phyloP scores from a whole-genome alignment of 1,140 invertebrate genomes.

The Drosophila rufa region DNA sequence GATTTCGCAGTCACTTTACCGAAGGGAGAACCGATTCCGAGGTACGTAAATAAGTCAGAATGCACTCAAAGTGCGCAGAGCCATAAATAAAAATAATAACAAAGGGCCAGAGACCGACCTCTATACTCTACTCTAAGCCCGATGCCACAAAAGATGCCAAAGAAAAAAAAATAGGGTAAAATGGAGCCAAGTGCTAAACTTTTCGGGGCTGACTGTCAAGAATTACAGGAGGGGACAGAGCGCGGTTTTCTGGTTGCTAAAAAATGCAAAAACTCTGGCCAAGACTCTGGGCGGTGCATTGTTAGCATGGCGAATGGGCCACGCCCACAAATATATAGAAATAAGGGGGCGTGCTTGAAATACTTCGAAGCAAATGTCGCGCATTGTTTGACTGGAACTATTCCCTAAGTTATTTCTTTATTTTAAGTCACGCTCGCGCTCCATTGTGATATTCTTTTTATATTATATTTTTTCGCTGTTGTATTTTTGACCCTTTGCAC shows the following conservation, averaged over 20 bases:
- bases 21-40: conserved; percentile 9
- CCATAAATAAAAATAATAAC: conserved; percentile 68
- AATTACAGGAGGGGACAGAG: conserved; percentile 10
- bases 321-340: conserved; percentile 33
- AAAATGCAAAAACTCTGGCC: conserved; percentile 62
- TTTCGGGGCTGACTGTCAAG: conserved; percentile 55
- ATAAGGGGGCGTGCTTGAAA: conserved; percentile 51
- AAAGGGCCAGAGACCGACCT: conserved; percentile 37
- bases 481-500: conserved; percentile 36
- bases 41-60: conserved; percentile 71
- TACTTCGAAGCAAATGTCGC: conserved; percentile 65
- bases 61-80: conserved; percentile 53
- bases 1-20: background rate
- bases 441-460: conserved; percentile 54
- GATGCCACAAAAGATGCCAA: conserved; percentile 25
- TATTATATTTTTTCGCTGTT: conserved; percentile 17
- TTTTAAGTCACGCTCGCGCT: conserved; percentile 68
- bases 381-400: conserved; percentile 79
- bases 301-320: conserved; percentile 39
- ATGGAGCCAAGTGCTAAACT: conserved; percentile 69
- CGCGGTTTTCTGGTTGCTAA: conserved; percentile 13
- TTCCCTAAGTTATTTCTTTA: conserved; percentile 79
- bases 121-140: conserved; percentile 25
- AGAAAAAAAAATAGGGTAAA: conserved; percentile 21
- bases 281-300: conserved; percentile 38